phyloP scores from a whole-genome alignment of 2,888 invertebrate species.

The Agrenia bidenticulata region DNA sequence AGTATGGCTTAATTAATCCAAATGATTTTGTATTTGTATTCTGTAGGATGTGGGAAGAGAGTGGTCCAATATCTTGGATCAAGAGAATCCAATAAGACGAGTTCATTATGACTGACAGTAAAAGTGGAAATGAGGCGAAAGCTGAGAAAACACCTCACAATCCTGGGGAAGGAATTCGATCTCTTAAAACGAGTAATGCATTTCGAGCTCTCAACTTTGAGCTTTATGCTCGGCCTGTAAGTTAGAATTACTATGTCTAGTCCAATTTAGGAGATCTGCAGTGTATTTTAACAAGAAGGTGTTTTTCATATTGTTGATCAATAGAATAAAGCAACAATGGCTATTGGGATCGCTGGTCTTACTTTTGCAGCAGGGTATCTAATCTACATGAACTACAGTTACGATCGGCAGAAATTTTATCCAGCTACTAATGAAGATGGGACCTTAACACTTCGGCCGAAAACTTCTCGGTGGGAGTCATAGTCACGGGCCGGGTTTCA shows the following conservation, averaged over 20 bases:
- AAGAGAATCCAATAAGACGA: background rate
- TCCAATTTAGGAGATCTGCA: too few species aligned
- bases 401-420: slow-evolving; percentile 77
- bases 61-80: background rate
- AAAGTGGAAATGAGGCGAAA: background rate
- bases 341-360: slow-evolving; percentile 73
- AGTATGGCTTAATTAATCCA: too few species aligned
- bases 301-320: too few species aligned
- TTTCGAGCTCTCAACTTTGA: slow-evolving; percentile 86
- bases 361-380: slow-evolving; percentile 76
- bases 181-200: slow-evolving; percentile 70
- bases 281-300: too few species aligned
- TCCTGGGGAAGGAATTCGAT: slow-evolving; percentile 76
- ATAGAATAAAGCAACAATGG: slow-evolving; percentile 85
- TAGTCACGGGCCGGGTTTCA: too few species aligned
- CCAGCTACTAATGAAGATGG: slow-evolving; percentile 77
- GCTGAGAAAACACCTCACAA: slow-evolving; percentile 34
- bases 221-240: slow-evolving; percentile 83
- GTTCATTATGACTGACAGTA: background rate
- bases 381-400: slow-evolving; percentile 76
- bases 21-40: too few species aligned
- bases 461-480: slow-evolving; percentile 57
- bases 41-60: background rate
- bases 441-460: slow-evolving; percentile 53
- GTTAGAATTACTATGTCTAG: background rate